Base-by-base conservation (phyloP, 2,888 invertebrate genomes). In the Nomada lathburiana region DNA sequence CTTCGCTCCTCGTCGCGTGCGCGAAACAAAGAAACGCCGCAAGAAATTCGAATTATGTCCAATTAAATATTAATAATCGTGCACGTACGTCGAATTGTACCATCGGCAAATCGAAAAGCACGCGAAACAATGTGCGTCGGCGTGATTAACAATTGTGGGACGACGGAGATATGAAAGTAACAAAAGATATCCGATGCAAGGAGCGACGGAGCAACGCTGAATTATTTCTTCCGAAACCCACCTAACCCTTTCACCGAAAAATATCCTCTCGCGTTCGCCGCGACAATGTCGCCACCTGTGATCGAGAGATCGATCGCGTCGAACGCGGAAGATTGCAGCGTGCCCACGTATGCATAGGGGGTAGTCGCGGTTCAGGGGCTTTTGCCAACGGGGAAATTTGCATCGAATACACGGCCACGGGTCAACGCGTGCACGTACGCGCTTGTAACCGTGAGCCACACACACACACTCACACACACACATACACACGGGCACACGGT, bases 361-460 rank as follows among this genome's bases (percentile, higher is more conserved):
- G 76, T 76, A 78, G 83, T 82, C 87, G 84, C 86, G 89, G 88
- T 88, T 87, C 87, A 90, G 88, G 83, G 90, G 87, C 80, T 90
- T 90, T 89, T 86, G 86, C 87, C 7, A 36, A 69, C 79, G 80
- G 83, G 81, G 84, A 88, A 90, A 91, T 91, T 91, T 92, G 89
- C 91, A 92, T 91, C 82, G 90, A 89, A 88, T 85, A 86, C 81
- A 83, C 79, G 83, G 78, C 80, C 85, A 75, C 80, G 86, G 87
- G 83, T 88, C 86, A 85, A 79, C 83, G 84, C 85, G 73, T 76
- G 84, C 65, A 65, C 23, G 52, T n/a, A 29, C 47, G 26, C 26
- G n/a, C 20, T 18, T 0, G 29, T 36, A 47, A 11, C 5, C 18
- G 16, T 36, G 36, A 7, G 29, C 29, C 29, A 7, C 29, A 7